Evolutionary conservation across 2,888 invertebrate genomes (phyloP).

Genomic region (Catocala sponsa): DNA sequence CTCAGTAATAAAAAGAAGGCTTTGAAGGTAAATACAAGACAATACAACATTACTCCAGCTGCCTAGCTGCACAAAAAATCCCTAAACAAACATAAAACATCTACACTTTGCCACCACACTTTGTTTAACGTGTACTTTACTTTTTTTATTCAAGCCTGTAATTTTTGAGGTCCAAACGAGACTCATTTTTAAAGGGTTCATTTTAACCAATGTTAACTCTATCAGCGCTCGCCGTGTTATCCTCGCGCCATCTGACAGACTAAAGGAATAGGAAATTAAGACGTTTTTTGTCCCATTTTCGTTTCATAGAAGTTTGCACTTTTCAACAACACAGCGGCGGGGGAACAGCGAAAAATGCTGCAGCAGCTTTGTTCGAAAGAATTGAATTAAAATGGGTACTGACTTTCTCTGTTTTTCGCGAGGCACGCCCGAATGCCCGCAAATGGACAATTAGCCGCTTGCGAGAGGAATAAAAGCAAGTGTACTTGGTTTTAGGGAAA

Average conservation of each 20-base stretch:
- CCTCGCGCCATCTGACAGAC: constrained; percentile 53
- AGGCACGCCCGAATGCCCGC: constrained; percentile 76
- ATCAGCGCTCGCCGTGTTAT: constrained; percentile 46
- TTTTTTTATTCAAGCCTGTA: constrained; percentile 34
- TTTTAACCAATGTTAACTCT: constrained; percentile 42
- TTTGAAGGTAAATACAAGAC: neutral
- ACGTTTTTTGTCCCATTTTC: constrained; percentile 71
- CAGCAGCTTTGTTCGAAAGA: constrained; percentile 80
- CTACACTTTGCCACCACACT: constrained; percentile 5
- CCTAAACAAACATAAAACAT: constrained; percentile 10
- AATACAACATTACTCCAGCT: constrained; percentile 1
- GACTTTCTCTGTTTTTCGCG: constrained; percentile 79
- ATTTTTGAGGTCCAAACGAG: constrained; percentile 30
- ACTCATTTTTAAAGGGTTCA: constrained; percentile 43
- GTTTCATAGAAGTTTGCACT: constrained; percentile 76
- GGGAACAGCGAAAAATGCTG: constrained; percentile 73
- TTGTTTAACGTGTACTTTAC: constrained; percentile 13
- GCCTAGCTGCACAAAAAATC: constrained; percentile 2
- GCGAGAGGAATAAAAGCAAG: constrained; percentile 49
- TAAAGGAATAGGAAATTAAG: constrained; percentile 76
- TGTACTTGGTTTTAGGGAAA: constrained; percentile 61
- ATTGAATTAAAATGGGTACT: constrained; percentile 85
- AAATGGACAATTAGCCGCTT: constrained; percentile 83
- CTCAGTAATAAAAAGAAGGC: too few species aligned
- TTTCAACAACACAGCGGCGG: constrained; percentile 70